Evolutionary conservation across 1,140 invertebrate species (phyloP).

Genomic region (Drosophila aff.): DNA sequence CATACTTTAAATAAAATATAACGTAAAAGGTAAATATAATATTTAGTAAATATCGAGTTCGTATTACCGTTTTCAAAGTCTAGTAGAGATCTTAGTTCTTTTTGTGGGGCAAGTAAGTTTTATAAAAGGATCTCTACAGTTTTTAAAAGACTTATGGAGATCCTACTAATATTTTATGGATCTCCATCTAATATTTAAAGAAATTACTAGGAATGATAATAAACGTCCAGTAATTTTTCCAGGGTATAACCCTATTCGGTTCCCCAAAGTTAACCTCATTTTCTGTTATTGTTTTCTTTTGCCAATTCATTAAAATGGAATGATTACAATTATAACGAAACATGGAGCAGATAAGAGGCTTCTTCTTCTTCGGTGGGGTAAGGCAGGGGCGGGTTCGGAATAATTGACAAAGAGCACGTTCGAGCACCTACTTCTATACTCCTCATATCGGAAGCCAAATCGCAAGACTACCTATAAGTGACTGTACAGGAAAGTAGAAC

Average conservation of each 20-base stretch:
- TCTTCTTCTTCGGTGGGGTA: slow-evolving; percentile 9
- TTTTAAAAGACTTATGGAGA: too few species aligned
- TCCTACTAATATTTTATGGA: too few species aligned
- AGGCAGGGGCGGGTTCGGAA: background rate
- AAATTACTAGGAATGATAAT: background rate
- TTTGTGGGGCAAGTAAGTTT: too few species aligned
- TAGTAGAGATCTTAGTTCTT: too few species aligned
- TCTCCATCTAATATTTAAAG: too few species aligned
- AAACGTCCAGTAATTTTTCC: too few species aligned
- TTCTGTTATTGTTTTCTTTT: slow-evolving; percentile 46
- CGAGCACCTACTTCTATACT: background rate
- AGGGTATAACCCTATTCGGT: slow-evolving; percentile 21
- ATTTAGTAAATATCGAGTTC: too few species aligned
- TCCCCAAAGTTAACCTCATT: background rate
- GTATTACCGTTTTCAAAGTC: too few species aligned
- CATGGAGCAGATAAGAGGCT: slow-evolving; percentile 24
- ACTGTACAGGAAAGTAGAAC: slow-evolving; percentile 22
- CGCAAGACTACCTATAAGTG: background rate
- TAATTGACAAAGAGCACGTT: slow-evolving; percentile 41
- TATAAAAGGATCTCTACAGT: too few species aligned
- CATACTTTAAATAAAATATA: too few species aligned
- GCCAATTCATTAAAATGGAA: slow-evolving; percentile 48
- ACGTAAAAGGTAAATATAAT: too few species aligned
- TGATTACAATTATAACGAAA: slow-evolving; percentile 43
- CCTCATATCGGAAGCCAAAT: slow-evolving; percentile 19